Percentiles rank a stretch among this genome's conserved stretches.
Evolutionary conservation across 2,113 vertebrate species (phyloP).

Genomic region (Oncorhynchus tshawytscha): DNA sequence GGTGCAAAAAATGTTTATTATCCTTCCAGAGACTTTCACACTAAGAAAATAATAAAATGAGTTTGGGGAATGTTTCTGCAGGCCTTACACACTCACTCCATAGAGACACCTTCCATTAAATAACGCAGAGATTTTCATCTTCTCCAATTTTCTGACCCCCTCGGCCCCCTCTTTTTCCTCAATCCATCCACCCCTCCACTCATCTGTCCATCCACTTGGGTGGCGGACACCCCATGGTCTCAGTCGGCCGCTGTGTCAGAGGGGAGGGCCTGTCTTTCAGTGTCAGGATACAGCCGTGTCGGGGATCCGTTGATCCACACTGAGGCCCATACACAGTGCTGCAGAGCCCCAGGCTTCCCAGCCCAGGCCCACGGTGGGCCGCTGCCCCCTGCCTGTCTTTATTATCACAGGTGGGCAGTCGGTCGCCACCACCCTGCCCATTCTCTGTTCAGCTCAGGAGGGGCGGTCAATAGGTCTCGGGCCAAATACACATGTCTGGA

Average conservation of each 20-base stretch:
- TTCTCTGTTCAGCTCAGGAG: conserved; percentile 41
- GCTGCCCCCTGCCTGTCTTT: conserved; percentile 62
- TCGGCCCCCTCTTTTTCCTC: background rate
- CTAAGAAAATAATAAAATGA: conserved; percentile 45
- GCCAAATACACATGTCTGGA: conserved; percentile 8
- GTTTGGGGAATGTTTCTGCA: conserved; percentile 32
- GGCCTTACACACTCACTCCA: conserved; percentile 47
- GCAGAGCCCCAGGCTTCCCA: conserved; percentile 11
- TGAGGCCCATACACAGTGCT: conserved; percentile 30
- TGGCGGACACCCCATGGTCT: conserved; percentile 62
- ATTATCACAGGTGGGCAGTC: conserved; percentile 78
- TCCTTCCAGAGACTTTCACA: conserved; percentile 57
- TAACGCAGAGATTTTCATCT: conserved; percentile 15
- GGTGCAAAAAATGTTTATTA: conserved; percentile 67
- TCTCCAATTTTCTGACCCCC: background rate
- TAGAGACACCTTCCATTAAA: conserved; percentile 19
- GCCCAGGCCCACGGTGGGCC: conserved; percentile 31
- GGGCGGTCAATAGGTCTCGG: conserved; percentile 40
- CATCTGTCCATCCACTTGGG: conserved; percentile 61
- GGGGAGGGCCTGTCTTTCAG: conserved; percentile 76
- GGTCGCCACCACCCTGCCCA: conserved; percentile 49
- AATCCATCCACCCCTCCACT: conserved; percentile 36
- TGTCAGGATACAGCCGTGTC: conserved; percentile 52
- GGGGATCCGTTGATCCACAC: conserved; percentile 30
- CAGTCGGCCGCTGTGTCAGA: conserved; percentile 60